These are phyloP conservation scores for Oegoconia quadripuncta DNA, from an alignment of 2,888 invertebrate genomes.

Conservation along the genomic window DNA sequence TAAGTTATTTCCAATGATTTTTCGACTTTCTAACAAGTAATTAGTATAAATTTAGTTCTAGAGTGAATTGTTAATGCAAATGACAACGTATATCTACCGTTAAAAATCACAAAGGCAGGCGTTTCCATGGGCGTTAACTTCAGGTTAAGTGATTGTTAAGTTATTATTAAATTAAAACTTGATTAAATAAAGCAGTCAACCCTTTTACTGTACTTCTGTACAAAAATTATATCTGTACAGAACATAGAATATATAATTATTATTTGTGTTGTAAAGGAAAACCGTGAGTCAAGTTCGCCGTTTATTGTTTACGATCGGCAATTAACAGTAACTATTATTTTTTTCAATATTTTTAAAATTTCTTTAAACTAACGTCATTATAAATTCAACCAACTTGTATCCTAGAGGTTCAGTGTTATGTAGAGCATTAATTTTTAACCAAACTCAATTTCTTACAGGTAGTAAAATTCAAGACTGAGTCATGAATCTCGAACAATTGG, in stretches of 20 bases:
- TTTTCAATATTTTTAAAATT: too few relatives aligned
- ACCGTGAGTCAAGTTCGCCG: too few relatives aligned
- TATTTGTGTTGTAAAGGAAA: too few relatives aligned
- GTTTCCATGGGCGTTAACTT: slow-evolving; percentile 74
- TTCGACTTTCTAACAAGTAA: slow-evolving; percentile 13
- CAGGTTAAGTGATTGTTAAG: slow-evolving; percentile 59
- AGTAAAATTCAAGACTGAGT: slow-evolving; percentile 50
- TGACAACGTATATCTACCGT: slow-evolving; percentile 30
- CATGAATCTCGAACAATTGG: slow-evolving; percentile 73
- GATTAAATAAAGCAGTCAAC: slow-evolving; percentile 40
- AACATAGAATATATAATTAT: too few relatives aligned
- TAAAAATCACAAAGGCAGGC: slow-evolving; percentile 39
- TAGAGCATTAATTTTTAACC: background rate
- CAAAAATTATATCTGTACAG: too few relatives aligned
- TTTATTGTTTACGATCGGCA: too few relatives aligned
- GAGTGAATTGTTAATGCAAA: slow-evolving; percentile 32
- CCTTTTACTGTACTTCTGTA: too few relatives aligned
- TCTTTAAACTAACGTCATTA: too few relatives aligned
- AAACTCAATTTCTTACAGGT: slow-evolving; percentile 10
- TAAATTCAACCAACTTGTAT: too few relatives aligned
- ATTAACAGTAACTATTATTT: too few relatives aligned
- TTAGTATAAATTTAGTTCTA: slow-evolving; percentile 15
- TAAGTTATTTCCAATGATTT: slow-evolving; percentile 40
- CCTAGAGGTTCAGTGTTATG: too few relatives aligned
- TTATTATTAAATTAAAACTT: slow-evolving; percentile 69